Conservation (phyloP, 2,113 vertebrate genomes). For the Lampris megalopsis region DNA sequence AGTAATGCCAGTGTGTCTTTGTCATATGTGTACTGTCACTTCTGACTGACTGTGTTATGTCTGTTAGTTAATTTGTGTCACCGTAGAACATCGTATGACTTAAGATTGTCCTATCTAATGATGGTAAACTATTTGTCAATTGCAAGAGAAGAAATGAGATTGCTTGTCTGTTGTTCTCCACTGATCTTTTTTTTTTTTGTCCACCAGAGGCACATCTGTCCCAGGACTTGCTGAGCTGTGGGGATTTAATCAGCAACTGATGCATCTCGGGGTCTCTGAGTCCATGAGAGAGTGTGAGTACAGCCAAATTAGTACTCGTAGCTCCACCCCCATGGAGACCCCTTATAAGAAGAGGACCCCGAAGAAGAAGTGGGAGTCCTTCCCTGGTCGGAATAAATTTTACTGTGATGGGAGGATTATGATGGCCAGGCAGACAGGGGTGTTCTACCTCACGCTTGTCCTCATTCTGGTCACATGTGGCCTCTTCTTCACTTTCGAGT, state of each 20-base stretch:
- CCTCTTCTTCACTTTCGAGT: constrained; percentile 99
- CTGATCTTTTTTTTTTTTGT: constrained; percentile 29
- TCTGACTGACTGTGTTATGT: too few relatives aligned
- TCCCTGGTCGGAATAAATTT: constrained; percentile 97
- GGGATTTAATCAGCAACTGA: constrained; percentile 64
- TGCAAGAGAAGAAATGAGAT: neutral
- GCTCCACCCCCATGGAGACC: constrained; percentile 97
- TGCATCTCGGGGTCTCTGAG: constrained; percentile 95
- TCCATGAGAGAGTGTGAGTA: constrained; percentile 98
- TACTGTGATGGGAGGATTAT: constrained; percentile 98
- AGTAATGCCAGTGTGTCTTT: neutral
- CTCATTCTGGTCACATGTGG: constrained; percentile 97
- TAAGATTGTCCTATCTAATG: too few relatives aligned
- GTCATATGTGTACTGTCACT: neutral
- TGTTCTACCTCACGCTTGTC: constrained; percentile 97
- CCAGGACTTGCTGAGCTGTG: constrained; percentile 55
- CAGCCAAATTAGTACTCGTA: constrained; percentile 96
- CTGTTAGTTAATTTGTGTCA: constrained; percentile 1
- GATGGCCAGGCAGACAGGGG: constrained; percentile 98
- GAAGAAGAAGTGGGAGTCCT: constrained; percentile 94
- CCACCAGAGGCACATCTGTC: constrained; percentile 56
- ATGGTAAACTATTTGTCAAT: too few relatives aligned
- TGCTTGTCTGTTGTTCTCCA: constrained; percentile 15
- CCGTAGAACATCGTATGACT: constrained; percentile 19
- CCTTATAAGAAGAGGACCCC: constrained; percentile 91